Evolutionary conservation across 1,140 invertebrate species (phyloP), one percentile per base, ranked within the genome.

Genomic region (Drosophila pseudoobscura): DNA sequence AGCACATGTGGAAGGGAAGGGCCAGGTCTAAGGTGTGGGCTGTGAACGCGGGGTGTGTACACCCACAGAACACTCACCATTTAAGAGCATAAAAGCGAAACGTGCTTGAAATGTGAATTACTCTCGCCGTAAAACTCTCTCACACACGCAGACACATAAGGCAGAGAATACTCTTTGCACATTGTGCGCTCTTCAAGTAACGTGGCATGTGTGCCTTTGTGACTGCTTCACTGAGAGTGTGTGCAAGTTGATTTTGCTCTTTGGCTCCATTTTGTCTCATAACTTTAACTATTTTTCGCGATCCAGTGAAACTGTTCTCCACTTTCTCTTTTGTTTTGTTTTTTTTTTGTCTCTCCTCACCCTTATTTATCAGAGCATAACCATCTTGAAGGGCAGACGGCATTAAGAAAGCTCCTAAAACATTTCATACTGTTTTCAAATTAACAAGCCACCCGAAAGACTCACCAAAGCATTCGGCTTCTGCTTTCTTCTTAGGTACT

Each of bases 41-140:
- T 39, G 35, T 11, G 9, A 39, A 20, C 13, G 9, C 9, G 15
- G 8, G 20, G 22, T 9, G 11, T 3, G 8, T 39, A 45, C 54
- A 35, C 31, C 35, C 77, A 75, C 74, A 83, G 79, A 83, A 83
- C 79, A 83, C 79, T 83, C 79, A 58, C 80, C 80, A 83, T 83
- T 83, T 78, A 78, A 83, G 80, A 83, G 79, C 79, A 83, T 83
- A 83, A 83, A 82, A 83, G 79, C 75, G 75, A 83, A 78, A 83
- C 79, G 79, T 83, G 79, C 79, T 83, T 80, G 75, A 83, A 83
- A 78, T 82, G 78, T 72, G 73, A 80, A 80, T 80, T 79, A 80
- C 77, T 80, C 60, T 53, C 71, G 51, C 63, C 45, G 52, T 35
- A 45, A 53, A 60, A 54, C 50, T 52, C 60, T 39, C 22, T 15